These are phyloP conservation scores for Andricus grossulariae DNA, from an alignment of 1,140 invertebrate species.

Conservation along the genomic window DNA sequence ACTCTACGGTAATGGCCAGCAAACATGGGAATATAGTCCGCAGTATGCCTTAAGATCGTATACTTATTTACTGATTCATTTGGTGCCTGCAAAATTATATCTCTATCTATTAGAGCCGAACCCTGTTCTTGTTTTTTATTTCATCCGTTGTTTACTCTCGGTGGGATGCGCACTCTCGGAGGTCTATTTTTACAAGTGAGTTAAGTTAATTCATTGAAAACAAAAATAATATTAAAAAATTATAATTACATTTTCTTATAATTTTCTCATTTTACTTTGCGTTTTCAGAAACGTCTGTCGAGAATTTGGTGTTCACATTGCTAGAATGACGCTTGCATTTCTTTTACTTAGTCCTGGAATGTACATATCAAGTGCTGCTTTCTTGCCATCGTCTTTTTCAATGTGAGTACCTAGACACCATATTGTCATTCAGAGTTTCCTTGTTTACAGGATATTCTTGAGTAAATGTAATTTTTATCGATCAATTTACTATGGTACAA, in stretches of 20 bases:
- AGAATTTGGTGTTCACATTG: constrained; percentile 93
- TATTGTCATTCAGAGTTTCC: constrained; percentile 30
- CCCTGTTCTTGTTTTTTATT: constrained; percentile 93
- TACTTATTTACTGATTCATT: constrained; percentile 91
- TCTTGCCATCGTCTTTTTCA: constrained; percentile 95
- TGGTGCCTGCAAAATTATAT: constrained; percentile 90
- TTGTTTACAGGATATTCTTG: background rate
- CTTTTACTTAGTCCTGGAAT: constrained; percentile 92
- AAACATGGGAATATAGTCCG: constrained; percentile 99
- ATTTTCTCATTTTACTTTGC: constrained; percentile 39
- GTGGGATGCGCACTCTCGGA: constrained; percentile 89
- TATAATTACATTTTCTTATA: constrained; percentile 16
- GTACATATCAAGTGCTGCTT: constrained; percentile 92
- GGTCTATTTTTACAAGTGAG: constrained; percentile 95
- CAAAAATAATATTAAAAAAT: constrained; percentile 31
- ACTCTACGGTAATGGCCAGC: constrained; percentile 92
- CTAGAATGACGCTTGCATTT: constrained; percentile 88
- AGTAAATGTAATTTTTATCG: background rate
- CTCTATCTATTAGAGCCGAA: constrained; percentile 85
- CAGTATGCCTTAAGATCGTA: constrained; percentile 95
- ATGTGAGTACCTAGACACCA: constrained; percentile 78
- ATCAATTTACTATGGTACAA: too few relatives aligned
- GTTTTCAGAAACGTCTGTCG: constrained; percentile 87
- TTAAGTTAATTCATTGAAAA: constrained; percentile 48
- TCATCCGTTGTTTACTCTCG: constrained; percentile 88